Conservation (phyloP, 2,113 vertebrate species). For the Typhlomys cinereus region DNA sequence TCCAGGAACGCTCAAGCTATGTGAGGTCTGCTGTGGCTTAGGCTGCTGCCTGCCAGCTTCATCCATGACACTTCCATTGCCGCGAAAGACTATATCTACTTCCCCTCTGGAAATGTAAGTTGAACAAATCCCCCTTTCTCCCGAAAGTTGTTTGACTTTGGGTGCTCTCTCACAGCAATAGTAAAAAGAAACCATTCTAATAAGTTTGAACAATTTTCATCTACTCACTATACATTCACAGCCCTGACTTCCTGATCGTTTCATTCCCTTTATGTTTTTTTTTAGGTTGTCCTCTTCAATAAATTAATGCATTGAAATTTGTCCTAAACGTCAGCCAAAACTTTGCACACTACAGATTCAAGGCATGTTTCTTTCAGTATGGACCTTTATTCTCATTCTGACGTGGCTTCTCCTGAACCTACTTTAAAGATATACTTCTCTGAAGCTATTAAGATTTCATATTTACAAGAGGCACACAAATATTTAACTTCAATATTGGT, state of each 20-base stretch:
- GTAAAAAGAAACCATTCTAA: too few relatives aligned
- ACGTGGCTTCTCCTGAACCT: neutral
- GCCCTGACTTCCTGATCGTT: neutral
- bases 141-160: too few relatives aligned
- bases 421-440: neutral
- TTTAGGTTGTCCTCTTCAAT: neutral
- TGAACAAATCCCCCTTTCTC: too few relatives aligned
- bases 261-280: neutral
- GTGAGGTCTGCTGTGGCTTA: too few relatives aligned
- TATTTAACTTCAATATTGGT: neutral
- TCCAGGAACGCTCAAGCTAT: too few relatives aligned
- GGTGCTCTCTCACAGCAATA: too few relatives aligned
- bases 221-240: neutral
- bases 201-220: neutral
- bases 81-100: too few relatives aligned
- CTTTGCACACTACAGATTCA: neutral
- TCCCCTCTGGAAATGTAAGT: too few relatives aligned
- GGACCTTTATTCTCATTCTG: neutral
- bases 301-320: neutral
- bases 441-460: neutral
- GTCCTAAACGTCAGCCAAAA: neutral
- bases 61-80: too few relatives aligned
- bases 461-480: neutral
- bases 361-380: neutral
- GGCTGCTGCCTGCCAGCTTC: too few relatives aligned